Percentiles rank a stretch among this genome's conserved stretches.
These are phyloP conservation scores for Drosophila persimilis DNA, from an alignment of 1,140 invertebrate genomes.

Conservation along the genomic window DNA sequence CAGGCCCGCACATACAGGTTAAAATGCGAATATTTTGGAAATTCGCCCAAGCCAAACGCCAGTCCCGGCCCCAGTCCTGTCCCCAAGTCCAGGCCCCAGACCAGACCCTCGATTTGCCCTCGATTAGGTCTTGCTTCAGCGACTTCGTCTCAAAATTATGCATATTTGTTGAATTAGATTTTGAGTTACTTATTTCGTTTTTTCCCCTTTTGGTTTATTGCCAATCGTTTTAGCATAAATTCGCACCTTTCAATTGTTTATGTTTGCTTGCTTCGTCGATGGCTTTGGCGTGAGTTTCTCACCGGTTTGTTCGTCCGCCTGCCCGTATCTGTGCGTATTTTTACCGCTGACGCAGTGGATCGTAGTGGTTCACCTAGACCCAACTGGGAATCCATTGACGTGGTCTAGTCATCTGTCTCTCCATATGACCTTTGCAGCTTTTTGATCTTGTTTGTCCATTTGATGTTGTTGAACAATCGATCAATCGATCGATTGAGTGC, in stretches of 20 bases:
- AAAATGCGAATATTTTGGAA: slow-evolving; percentile 22
- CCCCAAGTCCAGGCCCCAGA: slow-evolving; percentile 14
- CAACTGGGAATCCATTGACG: slow-evolving; percentile 70
- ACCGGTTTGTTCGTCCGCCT: slow-evolving; percentile 4
- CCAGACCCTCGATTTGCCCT: slow-evolving; percentile 19
- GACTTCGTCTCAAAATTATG: slow-evolving; percentile 15
- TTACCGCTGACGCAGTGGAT: slow-evolving; percentile 41
- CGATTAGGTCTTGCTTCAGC: slow-evolving; percentile 22
- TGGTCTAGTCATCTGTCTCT: slow-evolving; percentile 44
- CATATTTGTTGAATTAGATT: slow-evolving; percentile 31
- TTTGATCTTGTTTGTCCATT: slow-evolving; percentile 65
- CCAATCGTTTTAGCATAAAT: slow-evolving; percentile 75
- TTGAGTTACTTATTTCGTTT: slow-evolving; percentile 25
- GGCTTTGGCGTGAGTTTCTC: slow-evolving; percentile 11
- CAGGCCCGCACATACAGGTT: slow-evolving; percentile 27
- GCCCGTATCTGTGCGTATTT: slow-evolving; percentile 46
- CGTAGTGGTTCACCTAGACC: slow-evolving; percentile 77
- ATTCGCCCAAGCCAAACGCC: slow-evolving; percentile 18
- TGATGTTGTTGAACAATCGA: slow-evolving; percentile 4
- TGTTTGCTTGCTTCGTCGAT: slow-evolving; percentile 45
- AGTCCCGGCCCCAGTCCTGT: slow-evolving; percentile 8
- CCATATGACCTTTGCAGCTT: slow-evolving; percentile 63
- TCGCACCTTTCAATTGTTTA: slow-evolving; percentile 77
- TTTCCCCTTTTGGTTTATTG: slow-evolving; percentile 46
- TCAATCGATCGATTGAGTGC: slow-evolving; percentile 22